Evolutionary conservation across 2,888 invertebrate species (phyloP).

Genomic region (Microdon myrmicae): DNA sequence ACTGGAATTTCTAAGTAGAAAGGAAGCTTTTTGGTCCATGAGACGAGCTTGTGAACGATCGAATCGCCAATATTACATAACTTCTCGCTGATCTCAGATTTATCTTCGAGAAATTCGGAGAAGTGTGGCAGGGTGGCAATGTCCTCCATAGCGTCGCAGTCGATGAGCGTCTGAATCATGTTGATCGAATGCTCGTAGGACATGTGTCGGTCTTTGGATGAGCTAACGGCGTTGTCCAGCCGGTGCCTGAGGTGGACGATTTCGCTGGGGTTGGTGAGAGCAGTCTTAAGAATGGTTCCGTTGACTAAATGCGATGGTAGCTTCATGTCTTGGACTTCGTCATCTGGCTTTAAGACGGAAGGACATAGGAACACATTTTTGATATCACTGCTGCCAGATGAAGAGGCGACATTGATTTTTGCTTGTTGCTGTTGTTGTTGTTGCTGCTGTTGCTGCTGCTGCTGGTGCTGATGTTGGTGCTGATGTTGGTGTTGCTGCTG

Average conservation of each 20-base stretch:
- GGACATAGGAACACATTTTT: slow-evolving; percentile 49
- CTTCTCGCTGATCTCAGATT: slow-evolving; percentile 90
- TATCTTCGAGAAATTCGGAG: slow-evolving; percentile 89
- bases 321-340: slow-evolving; percentile 55
- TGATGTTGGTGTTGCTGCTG: slow-evolving; percentile 63
- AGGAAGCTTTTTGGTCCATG: slow-evolving; percentile 98
- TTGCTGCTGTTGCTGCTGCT: slow-evolving; percentile 57
- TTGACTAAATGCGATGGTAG: slow-evolving; percentile 83
- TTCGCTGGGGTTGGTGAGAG: slow-evolving; percentile 93
- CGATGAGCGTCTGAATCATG: slow-evolving; percentile 92
- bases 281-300: slow-evolving; percentile 93
- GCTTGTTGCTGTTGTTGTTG: slow-evolving; percentile 63
- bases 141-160: slow-evolving; percentile 96
- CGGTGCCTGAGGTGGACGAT: slow-evolving; percentile 88
- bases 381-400: slow-evolving; percentile 30
- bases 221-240: slow-evolving; percentile 87
- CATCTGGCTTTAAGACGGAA: slow-evolving; percentile 36
- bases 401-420: slow-evolving; percentile 25
- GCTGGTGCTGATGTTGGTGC: slow-evolving; percentile 54
- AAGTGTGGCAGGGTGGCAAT: slow-evolving; percentile 92
- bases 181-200: slow-evolving; percentile 85
- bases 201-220: slow-evolving; percentile 84
- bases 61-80: slow-evolving; percentile 97
- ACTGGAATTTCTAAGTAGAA: slow-evolving; percentile 97
- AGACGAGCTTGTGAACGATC: slow-evolving; percentile 97